Base-by-base conservation (phyloP, 2,797 vertebrate species). In the Semotilus atromaculatus region DNA sequence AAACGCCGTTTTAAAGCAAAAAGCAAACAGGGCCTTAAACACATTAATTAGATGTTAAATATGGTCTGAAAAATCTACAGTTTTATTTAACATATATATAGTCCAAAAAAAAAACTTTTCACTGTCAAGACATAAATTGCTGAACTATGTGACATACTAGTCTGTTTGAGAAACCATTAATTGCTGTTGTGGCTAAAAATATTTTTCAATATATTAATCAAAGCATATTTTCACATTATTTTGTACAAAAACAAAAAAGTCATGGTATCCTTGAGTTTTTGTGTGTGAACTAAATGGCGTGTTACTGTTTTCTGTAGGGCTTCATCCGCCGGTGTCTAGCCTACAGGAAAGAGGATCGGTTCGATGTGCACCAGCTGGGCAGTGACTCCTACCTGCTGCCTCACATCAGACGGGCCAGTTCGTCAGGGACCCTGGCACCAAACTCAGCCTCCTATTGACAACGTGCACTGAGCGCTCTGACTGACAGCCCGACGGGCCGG, bases 361-460 rank as follows among this genome's bases (percentile, higher is more conserved):
- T 98, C 67, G 97, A 97, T 78, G 98, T 99, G 81, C 97, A 98
- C 91, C 98, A 99, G 91, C 94, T 99, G 93, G 98, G 97, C 76
- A 98, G 97, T 11, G 98, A 99, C 92, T 96, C 97, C 40, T 99
- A 99, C 91, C 95, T 99, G 92, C 97, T 99, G 79, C 98, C 98
- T 82, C 98, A 99, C 90, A 99, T 99, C 95, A 96, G 98, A 91
- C 96, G 98, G 93, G 98, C 98, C n/a, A 99, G 97, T 94, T 99
- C 98, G 92, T 99, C 98, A 92, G 98, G 98, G 93, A 99, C 97
- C 90, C 93, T 99, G 90, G 93, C 95, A 86, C 95, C 96, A 81
- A 97, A 95, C 60, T 95, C 96, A 10, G 95, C 97, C 89, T 95
- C 97, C 90, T 99, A 97, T 91, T 99, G 96, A 99, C 93, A 90